These are phyloP conservation scores for Galaxias olidus DNA, from an alignment of 2,797 vertebrate genomes.

Conservation along the genomic window DNA sequence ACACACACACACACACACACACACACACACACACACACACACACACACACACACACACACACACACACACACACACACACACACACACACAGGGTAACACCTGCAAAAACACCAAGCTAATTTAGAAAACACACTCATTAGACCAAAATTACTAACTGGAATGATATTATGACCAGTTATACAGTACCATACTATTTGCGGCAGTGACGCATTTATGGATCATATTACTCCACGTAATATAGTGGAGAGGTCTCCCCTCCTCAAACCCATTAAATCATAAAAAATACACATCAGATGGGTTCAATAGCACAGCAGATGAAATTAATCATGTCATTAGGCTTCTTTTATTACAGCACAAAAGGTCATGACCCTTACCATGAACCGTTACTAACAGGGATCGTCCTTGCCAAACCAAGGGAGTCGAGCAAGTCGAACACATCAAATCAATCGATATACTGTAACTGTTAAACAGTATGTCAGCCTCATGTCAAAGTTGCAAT, in stretches of 20 bases:
- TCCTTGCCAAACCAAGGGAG: neutral
- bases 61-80: neutral
- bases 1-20: neutral
- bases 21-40: neutral
- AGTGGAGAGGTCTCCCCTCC: neutral
- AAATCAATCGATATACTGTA: too few relatives aligned
- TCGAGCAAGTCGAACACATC: too few relatives aligned
- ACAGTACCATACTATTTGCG: too few relatives aligned
- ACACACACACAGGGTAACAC: constrained; percentile 27
- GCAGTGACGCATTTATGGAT: neutral
- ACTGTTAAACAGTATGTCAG: too few relatives aligned
- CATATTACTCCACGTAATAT: too few relatives aligned
- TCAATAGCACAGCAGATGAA: neutral
- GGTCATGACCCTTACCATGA: neutral
- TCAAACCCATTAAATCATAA: neutral
- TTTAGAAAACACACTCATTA: constrained; percentile 41
- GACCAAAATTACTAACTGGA: neutral
- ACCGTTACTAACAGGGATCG: neutral
- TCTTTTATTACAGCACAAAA: neutral
- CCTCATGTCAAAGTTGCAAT: too few relatives aligned
- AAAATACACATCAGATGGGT: neutral
- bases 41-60: neutral
- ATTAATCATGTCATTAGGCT: neutral
- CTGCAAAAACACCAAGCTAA: constrained; percentile 43
- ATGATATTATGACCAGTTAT: neutral